Percentiles rank a stretch among this genome's conserved stretches.
phyloP scores from a whole-genome alignment of 1,140 invertebrate species.

The Drosophila bifasciata region DNA sequence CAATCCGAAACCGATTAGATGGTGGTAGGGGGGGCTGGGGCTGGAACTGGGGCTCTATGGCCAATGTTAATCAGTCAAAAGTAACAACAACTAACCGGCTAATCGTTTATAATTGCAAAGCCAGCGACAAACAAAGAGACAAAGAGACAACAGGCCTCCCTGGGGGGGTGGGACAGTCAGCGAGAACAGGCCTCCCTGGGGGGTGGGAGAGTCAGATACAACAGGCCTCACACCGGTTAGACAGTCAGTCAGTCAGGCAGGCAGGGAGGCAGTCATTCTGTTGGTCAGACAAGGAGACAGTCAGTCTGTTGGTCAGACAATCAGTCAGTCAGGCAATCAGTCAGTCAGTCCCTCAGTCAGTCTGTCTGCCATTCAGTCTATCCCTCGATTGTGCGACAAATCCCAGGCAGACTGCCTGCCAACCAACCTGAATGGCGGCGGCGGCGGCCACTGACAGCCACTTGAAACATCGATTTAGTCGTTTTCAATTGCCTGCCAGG shows the following conservation, averaged over 20 bases:
- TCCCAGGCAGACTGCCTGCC: constrained; percentile 26
- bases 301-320: neutral
- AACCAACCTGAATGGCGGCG: constrained; percentile 17
- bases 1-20: too few species aligned
- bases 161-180: too few species aligned
- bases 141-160: too few species aligned
- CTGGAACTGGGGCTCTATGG: neutral
- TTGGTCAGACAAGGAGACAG: too few species aligned
- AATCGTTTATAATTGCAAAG: constrained; percentile 47
- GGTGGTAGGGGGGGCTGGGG: too few species aligned
- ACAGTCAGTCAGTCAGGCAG: neutral
- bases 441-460: constrained; percentile 25
- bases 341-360: constrained; percentile 17
- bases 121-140: neutral
- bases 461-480: constrained; percentile 54
- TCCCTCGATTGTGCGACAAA: constrained; percentile 54
- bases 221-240: too few species aligned
- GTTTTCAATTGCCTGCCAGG: constrained; percentile 34
- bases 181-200: constrained; percentile 1
- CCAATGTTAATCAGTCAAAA: constrained; percentile 43
- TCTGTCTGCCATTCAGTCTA: too few species aligned
- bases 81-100: neutral
- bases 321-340: neutral
- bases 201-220: constrained; percentile 7
- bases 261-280: too few species aligned